phyloP scores from a whole-genome alignment of 92 coral and sea anemone genomes.

The Porites evermanni region DNA sequence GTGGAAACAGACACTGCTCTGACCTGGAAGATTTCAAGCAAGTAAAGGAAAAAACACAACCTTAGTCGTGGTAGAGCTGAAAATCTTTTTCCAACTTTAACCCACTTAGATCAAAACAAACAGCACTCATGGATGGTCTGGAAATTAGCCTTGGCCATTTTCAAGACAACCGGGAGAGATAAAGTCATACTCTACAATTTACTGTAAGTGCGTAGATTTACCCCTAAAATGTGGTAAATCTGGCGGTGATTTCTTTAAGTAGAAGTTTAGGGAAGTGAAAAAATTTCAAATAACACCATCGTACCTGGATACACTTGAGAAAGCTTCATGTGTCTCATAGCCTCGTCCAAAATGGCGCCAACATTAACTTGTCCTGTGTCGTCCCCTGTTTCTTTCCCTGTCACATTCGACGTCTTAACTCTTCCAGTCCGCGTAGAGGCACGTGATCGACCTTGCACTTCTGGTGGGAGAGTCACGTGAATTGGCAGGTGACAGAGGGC shows the following conservation, averaged over 20 bases:
- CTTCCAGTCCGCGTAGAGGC: slow-evolving; percentile 67
- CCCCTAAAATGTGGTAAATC: too few relatives aligned
- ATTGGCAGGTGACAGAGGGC: slow-evolving; percentile 73
- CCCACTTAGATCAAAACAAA: too few relatives aligned
- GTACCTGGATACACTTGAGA: slow-evolving; percentile 76
- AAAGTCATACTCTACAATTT: too few relatives aligned
- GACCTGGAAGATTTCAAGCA: neutral
- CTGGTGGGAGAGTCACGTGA: slow-evolving; percentile 63
- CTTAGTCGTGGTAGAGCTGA: neutral
- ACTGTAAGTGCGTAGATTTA: too few relatives aligned
- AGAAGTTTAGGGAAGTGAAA: too few relatives aligned
- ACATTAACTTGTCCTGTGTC: slow-evolving; percentile 51
- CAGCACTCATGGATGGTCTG: too few relatives aligned
- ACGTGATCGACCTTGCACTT: slow-evolving; percentile 63
- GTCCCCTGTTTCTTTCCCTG: slow-evolving; percentile 58
- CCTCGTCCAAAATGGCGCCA: slow-evolving; percentile 74
- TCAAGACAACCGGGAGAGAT: too few relatives aligned
- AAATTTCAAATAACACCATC: neutral
- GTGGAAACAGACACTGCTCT: slow-evolving; percentile 64
- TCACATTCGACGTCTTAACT: slow-evolving; percentile 54
- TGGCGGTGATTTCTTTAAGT: too few relatives aligned
- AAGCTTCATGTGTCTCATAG: slow-evolving; percentile 80
- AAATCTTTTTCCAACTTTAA: neutral
- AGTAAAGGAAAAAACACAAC: too few relatives aligned
- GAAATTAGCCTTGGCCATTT: too few relatives aligned